phyloP scores from a whole-genome alignment of 2,888 invertebrate genomes.

The Lathronympha strigana region DNA sequence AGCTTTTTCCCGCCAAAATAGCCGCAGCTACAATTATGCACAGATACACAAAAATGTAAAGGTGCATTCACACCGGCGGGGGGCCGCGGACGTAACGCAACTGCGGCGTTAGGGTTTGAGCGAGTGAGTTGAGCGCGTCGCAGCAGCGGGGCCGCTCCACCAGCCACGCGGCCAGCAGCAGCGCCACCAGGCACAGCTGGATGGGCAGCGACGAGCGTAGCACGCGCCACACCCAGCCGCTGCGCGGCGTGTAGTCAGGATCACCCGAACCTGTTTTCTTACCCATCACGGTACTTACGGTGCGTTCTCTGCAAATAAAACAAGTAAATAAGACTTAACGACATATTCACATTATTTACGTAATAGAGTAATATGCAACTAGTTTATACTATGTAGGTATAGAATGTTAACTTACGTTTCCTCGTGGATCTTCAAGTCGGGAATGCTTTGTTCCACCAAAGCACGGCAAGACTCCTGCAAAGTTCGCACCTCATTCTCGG shows the following conservation, averaged over 20 bases:
- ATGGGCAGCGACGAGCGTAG: conserved; percentile 91
- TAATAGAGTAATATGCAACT: neutral
- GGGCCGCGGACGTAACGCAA: conserved; percentile 92
- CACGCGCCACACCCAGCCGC: conserved; percentile 89
- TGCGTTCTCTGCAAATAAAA: conserved; percentile 60
- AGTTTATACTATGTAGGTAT: neutral
- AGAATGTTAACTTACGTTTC: conserved; percentile 64
- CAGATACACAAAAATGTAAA: conserved; percentile 45
- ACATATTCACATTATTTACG: neutral
- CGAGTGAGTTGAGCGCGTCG: conserved; percentile 90
- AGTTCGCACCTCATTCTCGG: conserved; percentile 88
- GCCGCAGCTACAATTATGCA: conserved; percentile 19
- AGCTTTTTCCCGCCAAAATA: conserved; percentile 24
- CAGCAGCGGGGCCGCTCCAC: conserved; percentile 91
- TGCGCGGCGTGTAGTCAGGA: conserved; percentile 81
- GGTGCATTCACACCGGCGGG: conserved; percentile 87
- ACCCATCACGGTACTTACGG: conserved; percentile 60
- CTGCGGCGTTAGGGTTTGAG: conserved; percentile 90
- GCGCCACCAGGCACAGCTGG: conserved; percentile 89
- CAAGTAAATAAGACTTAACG: conserved; percentile 25
- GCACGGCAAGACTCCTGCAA: conserved; percentile 89
- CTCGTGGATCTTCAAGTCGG: conserved; percentile 74
- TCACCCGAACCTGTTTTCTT: conserved; percentile 83
- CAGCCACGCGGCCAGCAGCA: conserved; percentile 90
- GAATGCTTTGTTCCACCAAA: conserved; percentile 74